Evolutionary conservation across 2,113 vertebrate genomes (phyloP).

Genomic region (Menidia beryllina): DNA sequence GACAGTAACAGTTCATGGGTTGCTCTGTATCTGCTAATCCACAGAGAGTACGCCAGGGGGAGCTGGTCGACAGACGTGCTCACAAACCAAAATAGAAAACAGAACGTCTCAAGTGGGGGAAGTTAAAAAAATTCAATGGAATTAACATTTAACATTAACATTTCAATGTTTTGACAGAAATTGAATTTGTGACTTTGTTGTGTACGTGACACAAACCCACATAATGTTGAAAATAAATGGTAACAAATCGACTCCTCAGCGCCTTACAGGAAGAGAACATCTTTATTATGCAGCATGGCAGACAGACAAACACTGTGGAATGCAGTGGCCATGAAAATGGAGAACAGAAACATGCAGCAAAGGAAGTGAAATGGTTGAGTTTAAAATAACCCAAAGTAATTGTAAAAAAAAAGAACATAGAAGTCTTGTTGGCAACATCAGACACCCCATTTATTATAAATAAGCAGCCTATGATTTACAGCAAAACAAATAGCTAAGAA

Average conservation of each 20-base stretch:
- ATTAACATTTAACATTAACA: no score
- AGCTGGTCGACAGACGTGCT: neutral
- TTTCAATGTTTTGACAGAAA: no score
- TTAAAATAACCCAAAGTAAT: neutral
- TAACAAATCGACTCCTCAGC: neutral
- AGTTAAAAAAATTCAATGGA: no score
- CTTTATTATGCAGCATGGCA: neutral
- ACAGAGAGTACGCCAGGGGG: neutral
- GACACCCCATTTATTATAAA: neutral
- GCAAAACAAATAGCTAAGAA: neutral
- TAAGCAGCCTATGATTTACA: slow-evolving; percentile 6
- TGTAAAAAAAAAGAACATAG: neutral
- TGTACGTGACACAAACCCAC: no score
- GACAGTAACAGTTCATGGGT: neutral
- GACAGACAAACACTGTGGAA: neutral
- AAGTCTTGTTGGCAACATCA: neutral
- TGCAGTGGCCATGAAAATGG: slow-evolving; percentile 14
- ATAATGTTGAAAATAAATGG: no score
- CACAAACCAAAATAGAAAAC: no score
- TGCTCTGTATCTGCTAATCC: neutral
- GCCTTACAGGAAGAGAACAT: neutral
- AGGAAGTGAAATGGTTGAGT: slow-evolving; percentile 47
- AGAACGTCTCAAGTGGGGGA: no score
- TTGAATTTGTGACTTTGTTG: no score
- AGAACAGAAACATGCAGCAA: slow-evolving; percentile 55